A percentile compares a stretch with the other conserved stretches of the same genome.
These are phyloP conservation scores for Drosophila mauritiana DNA, from an alignment of 1,140 invertebrate species.

Conservation along the genomic window DNA sequence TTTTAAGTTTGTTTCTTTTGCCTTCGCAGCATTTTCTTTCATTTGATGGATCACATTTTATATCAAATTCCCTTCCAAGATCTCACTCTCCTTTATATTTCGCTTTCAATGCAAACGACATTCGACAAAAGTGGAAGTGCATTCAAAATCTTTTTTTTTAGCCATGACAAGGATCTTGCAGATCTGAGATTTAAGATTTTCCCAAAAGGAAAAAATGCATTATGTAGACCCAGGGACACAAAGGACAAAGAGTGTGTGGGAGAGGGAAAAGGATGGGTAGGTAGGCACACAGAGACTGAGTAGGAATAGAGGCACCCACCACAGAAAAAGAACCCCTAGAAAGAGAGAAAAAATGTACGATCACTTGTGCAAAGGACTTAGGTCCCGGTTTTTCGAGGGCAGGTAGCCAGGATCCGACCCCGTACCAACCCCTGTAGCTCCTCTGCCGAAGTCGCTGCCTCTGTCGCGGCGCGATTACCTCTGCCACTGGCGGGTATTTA, in stretches of 20 bases:
- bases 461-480: background rate
- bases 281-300: slow-evolving; percentile 27
- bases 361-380: slow-evolving; percentile 39
- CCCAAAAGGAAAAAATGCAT: slow-evolving; percentile 52
- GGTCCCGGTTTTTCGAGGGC: slow-evolving; percentile 3
- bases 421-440: slow-evolving; percentile 37
- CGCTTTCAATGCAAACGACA: slow-evolving; percentile 31
- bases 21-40: slow-evolving; percentile 13
- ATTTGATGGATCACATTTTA: slow-evolving; percentile 69
- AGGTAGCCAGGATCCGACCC: slow-evolving; percentile 16
- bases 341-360: slow-evolving; percentile 18
- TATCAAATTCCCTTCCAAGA: slow-evolving; percentile 29
- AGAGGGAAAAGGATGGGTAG: slow-evolving; percentile 27
- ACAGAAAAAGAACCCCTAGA: slow-evolving; percentile 8
- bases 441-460: slow-evolving; percentile 8
- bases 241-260: slow-evolving; percentile 5
- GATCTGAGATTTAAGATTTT: slow-evolving; percentile 70
- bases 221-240: background rate
- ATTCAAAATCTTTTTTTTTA: slow-evolving; percentile 61
- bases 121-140: slow-evolving; percentile 71
- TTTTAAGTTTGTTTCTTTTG: background rate
- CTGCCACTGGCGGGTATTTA: slow-evolving; percentile 52
- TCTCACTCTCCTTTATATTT: slow-evolving; percentile 30
- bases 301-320: slow-evolving; percentile 31
- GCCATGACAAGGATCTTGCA: slow-evolving; percentile 63